These are phyloP conservation scores for Prorops nasuta DNA, from an alignment of 1,140 invertebrate species.

Conservation along the genomic window DNA sequence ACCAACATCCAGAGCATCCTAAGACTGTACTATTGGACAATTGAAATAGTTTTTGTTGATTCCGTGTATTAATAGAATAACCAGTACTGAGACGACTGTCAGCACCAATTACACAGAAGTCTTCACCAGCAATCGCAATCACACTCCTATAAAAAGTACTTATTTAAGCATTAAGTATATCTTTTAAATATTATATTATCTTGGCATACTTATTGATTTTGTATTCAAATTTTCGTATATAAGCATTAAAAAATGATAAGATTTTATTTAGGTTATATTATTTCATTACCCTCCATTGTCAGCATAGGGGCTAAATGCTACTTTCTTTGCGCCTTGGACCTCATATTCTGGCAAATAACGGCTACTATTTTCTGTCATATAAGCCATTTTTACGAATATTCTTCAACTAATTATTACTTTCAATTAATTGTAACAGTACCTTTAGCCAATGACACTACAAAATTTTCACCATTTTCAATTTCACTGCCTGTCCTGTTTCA, in stretches of 20 bases:
- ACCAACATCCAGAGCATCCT: conserved; percentile 93
- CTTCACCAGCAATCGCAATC: conserved; percentile 88
- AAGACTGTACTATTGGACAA: conserved; percentile 82
- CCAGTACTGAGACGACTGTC: conserved; percentile 93
- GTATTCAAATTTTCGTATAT: no score
- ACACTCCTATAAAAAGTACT: conserved; percentile 64
- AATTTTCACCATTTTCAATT: no score
- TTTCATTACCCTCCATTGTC: conserved; percentile 72
- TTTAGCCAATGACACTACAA: conserved; percentile 25
- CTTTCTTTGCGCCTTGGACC: conserved; percentile 60
- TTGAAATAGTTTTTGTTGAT: conserved; percentile 82
- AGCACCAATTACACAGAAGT: conserved; percentile 66
- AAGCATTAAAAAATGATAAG: conserved; percentile 8
- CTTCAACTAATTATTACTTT: neutral
- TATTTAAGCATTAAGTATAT: conserved; percentile 1
- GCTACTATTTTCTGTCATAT: conserved; percentile 18
- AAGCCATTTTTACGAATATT: conserved; percentile 27
- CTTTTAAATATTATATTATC: conserved; percentile 2
- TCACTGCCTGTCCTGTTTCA: no score
- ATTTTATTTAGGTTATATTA: conserved; percentile 21
- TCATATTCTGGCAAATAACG: conserved; percentile 66
- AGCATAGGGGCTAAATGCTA: conserved; percentile 71
- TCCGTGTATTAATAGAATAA: conserved; percentile 84
- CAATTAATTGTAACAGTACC: neutral
- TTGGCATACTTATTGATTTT: conserved; percentile 2